Evolutionary conservation across 2,797 vertebrate genomes (phyloP).

Genomic region (Austrolebias charrua): DNA sequence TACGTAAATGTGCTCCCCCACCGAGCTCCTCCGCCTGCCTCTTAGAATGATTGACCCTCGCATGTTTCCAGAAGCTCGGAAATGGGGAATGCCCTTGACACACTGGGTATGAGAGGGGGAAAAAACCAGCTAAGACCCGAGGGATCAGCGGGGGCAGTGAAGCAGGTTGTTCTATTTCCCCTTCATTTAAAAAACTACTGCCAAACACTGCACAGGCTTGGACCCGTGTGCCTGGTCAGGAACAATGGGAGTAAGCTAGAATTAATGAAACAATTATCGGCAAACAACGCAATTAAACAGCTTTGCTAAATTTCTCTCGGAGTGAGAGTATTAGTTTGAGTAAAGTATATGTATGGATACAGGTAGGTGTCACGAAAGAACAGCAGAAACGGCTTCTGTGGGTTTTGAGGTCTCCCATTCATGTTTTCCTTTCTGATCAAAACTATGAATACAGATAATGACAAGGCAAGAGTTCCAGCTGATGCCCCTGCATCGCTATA

Average conservation of each 20-base stretch:
- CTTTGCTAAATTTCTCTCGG: conserved; percentile 63
- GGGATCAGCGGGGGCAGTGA: conserved; percentile 74
- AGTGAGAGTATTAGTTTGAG: conserved; percentile 52
- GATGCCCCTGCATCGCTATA: conserved; percentile 66
- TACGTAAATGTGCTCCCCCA: conserved; percentile 62
- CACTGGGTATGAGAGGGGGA: conserved; percentile 57
- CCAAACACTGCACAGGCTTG: conserved; percentile 50
- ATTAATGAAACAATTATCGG: conserved; percentile 79
- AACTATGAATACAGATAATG: conserved; percentile 85
- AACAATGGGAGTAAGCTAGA: conserved; percentile 69
- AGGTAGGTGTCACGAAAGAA: conserved; percentile 51
- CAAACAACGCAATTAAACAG: conserved; percentile 69
- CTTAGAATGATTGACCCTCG: conserved; percentile 72
- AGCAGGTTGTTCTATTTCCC: conserved; percentile 78
- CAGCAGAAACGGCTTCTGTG: conserved; percentile 43
- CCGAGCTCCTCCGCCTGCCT: conserved; percentile 52
- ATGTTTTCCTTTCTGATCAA: conserved; percentile 74
- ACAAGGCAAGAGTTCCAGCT: conserved; percentile 81
- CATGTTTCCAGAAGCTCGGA: conserved; percentile 66
- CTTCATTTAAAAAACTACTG: conserved; percentile 67
- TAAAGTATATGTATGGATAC: conserved; percentile 51
- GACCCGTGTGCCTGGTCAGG: conserved; percentile 58
- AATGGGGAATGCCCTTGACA: conserved; percentile 77
- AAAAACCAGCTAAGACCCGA: conserved; percentile 64
- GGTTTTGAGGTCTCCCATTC: conserved; percentile 41